Base-by-base conservation (phyloP, 2,888 invertebrate species). In the Drosophila siamana region DNA sequence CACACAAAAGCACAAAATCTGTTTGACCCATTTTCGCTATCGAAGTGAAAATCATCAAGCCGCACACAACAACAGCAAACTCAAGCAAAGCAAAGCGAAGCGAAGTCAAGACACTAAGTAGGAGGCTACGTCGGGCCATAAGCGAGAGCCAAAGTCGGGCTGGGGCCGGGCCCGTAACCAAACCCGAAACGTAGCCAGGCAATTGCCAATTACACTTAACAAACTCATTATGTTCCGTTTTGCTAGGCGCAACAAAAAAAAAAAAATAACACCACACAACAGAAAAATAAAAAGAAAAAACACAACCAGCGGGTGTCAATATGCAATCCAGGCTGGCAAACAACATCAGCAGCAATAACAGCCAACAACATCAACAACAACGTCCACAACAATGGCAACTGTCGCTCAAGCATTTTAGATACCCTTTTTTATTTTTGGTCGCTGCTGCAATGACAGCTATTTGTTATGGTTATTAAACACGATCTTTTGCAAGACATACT, bases 201-300 rank as follows among this genome's bases (percentile, higher is more conserved):
- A 68, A 72, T 68, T 41, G 68, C 85, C 80, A 81, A 81, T 86
- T 81, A 80, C 83, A 83, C 74, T 79, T 81, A 85, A 86, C 86
- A 85, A 86, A 82, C 86, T 81, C 83, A 86, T 81, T 81, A 81
- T 82, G 76, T 86, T 86, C 75, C 79, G 69, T 66, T 70, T 74
- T 77, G 74, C 66, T 48, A 50, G 73, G 22, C 62, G 15, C 47
- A 60, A 56, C 11, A 40, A 56, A 38, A 28, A 36, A 16, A 41
- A 2, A 15, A 48, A 26, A 41, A n/a, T n/a, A n/a, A n/a, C n/a
- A n/a, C n/a, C n/a, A n/a, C n/a, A n/a, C 46, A 60, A 56, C 11
- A 40, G 52, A 40, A 28, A 1, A 1, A 28, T 16, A 36, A 19
- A 13, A 26, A 33, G 16, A 13, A 2, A 26, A 26, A 13, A 7